Evolutionary conservation across 2,888 invertebrate genomes (phyloP).

Genomic region (Ochropacha duplaris): DNA sequence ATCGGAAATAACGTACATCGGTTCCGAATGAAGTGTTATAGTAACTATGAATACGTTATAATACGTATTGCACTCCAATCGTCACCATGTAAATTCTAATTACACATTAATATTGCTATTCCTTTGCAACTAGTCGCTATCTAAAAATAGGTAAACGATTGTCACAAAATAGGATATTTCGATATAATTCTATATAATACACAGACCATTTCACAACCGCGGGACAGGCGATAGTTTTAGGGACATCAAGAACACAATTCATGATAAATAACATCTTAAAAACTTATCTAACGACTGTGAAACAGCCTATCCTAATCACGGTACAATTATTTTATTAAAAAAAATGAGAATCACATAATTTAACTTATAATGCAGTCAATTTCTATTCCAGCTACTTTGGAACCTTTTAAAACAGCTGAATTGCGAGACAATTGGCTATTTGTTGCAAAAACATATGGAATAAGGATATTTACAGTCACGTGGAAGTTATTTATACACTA

Average conservation of each 20-base stretch:
- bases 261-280: background rate
- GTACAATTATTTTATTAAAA: background rate
- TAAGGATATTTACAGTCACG: too few species aligned
- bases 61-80: too few species aligned
- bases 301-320: conserved; percentile 6
- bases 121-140: conserved; percentile 24
- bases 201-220: conserved; percentile 29
- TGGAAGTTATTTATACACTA: background rate
- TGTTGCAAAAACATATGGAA: too few species aligned
- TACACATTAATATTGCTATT: conserved; percentile 55
- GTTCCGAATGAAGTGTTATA: background rate
- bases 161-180: conserved; percentile 61
- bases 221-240: conserved; percentile 4
- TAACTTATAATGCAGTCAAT: background rate
- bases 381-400: background rate
- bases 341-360: background rate
- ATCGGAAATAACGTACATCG: background rate
- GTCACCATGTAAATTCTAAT: conserved; percentile 17
- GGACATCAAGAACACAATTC: background rate
- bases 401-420: background rate
- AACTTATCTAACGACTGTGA: conserved; percentile 17
- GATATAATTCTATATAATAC: conserved; percentile 21
- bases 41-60: background rate
- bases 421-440: too few species aligned
- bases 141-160: conserved; percentile 49